Evolutionary conservation across 2,797 vertebrate genomes (phyloP), one percentile per base, ranked within the genome.

Genomic region (Enteromius unitaeniatus): DNA sequence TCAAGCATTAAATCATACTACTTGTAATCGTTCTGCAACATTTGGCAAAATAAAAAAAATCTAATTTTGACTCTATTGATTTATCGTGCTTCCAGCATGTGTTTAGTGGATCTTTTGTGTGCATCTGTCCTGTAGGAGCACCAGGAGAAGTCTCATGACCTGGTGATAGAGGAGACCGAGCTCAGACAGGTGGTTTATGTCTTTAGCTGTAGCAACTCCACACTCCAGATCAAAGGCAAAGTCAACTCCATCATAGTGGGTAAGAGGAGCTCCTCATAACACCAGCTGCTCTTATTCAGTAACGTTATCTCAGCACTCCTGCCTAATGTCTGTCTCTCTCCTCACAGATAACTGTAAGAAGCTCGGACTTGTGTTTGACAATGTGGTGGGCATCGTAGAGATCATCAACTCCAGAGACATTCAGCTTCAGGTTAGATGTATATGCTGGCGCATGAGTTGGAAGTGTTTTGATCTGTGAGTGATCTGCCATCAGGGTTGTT

Each of bases 241-340:
- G 93, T 99, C 85, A 99, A 99, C 93, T 99, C 98, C 88, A 99
- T 99, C 90, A 98, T 95, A 81, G 87, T 99, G 13, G 96, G 96
- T 97, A 92, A 92, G 95, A 81, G 42, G 79, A 84, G 28, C 15
- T 51, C 60, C 19, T 64, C 65, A 74, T 31, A 1, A 37, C 23
- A 26, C 42, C 34, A 77, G 34, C 75, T 75, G 65, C 34, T 87
- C 1, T 21, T 23, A 34, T 69, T 58, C 68, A 37, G 3, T 78
- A 47, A 67, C 5, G n/a, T 34, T 28, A 68, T 85, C 76, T 60
- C 28, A 17, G 60, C 26, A 28, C 28, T 62, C 17, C 79, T 17
- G 67, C 64, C 6, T n/a, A 72, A 72, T 19, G 26, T 23, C 60
- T 80, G 37, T 65, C 19, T 85, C 40, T 68, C 74, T 87, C 69